Evolutionary conservation across 2,113 vertebrate genomes (phyloP).

Genomic region (Apeltes quadracus): DNA sequence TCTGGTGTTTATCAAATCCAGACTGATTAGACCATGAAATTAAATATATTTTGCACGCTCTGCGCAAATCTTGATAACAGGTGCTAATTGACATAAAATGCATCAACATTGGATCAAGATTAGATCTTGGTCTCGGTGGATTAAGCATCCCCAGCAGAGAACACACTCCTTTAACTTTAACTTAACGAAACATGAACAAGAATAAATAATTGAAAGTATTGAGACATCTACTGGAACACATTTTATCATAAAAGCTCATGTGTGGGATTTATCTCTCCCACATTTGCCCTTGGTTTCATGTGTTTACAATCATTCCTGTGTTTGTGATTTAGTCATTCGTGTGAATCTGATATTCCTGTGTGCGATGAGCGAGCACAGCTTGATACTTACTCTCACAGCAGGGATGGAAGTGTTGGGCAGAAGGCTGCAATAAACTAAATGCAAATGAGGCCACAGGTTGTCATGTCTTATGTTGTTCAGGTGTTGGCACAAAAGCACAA

Average conservation of each 20-base stretch:
- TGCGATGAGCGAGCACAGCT: constrained; percentile 43
- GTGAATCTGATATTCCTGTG: constrained; percentile 25
- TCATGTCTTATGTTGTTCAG: constrained; percentile 41
- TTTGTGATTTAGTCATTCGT: constrained; percentile 22
- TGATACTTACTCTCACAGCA: constrained; percentile 38
- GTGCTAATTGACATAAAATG: constrained; percentile 58
- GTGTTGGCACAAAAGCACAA: constrained; percentile 57
- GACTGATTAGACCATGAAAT: constrained; percentile 62
- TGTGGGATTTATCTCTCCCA: constrained; percentile 24
- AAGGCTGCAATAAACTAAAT: constrained; percentile 68
- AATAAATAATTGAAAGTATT: background rate
- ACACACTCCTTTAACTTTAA: background rate
- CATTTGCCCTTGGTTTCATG: constrained; percentile 27
- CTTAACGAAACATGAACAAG: background rate
- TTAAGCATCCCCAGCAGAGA: background rate
- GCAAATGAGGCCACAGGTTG: constrained; percentile 75
- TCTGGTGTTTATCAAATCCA: constrained; percentile 50
- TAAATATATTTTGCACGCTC: constrained; percentile 42
- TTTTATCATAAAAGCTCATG: constrained; percentile 18
- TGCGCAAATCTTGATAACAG: constrained; percentile 57
- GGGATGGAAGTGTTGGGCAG: constrained; percentile 37
- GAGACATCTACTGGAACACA: constrained; percentile 3
- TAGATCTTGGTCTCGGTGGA: constrained; percentile 37
- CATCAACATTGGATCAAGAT: constrained; percentile 48
- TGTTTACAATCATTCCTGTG: constrained; percentile 1